Conservation (phyloP, 1,140 invertebrate genomes). For the Brachionus rubens region DNA sequence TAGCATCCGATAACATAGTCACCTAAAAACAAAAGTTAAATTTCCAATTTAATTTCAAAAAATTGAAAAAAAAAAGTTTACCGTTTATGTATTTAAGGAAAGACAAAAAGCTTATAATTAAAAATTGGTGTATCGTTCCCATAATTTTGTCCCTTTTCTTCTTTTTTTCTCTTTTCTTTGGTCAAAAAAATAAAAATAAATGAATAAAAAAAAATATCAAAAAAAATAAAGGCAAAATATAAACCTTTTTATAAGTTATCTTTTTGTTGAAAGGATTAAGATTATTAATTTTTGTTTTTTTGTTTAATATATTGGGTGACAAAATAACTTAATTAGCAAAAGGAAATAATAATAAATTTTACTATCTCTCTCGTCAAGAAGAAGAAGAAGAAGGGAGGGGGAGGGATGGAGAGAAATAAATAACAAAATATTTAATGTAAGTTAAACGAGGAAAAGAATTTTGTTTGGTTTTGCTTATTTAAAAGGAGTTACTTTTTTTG, state of each 20-base stretch:
- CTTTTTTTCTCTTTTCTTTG: not conserved
- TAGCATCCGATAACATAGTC: slow-evolving; percentile 45
- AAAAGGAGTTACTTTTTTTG: slow-evolving; percentile 29
- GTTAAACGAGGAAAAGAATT: slow-evolving; percentile 20
- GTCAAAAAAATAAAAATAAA: not conserved
- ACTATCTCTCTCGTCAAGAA: too few species aligned
- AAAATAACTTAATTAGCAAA: slow-evolving; percentile 42
- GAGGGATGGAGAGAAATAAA: not conserved
- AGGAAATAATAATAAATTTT: slow-evolving; percentile 15
- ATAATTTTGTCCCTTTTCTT: not conserved
- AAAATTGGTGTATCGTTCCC: not conserved
- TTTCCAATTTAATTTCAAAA: too few species aligned
- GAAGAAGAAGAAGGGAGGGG: too few species aligned
- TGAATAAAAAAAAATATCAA: slow-evolving; percentile 17
- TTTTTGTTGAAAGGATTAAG: slow-evolving; percentile 30
- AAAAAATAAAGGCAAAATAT: slow-evolving; percentile 12
- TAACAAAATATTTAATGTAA: not conserved
- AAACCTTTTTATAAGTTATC: slow-evolving; percentile 38
- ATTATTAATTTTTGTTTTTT: slow-evolving; percentile 19
- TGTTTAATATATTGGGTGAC: slow-evolving; percentile 37
- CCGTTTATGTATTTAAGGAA: not conserved
- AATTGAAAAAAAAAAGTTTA: too few species aligned
- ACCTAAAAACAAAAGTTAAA: not conserved
- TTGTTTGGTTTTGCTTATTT: slow-evolving; percentile 9
- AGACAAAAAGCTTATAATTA: not conserved